phyloP scores from a whole-genome alignment of 1,140 invertebrate species.

The Brachionus asplanchnoidis region DNA sequence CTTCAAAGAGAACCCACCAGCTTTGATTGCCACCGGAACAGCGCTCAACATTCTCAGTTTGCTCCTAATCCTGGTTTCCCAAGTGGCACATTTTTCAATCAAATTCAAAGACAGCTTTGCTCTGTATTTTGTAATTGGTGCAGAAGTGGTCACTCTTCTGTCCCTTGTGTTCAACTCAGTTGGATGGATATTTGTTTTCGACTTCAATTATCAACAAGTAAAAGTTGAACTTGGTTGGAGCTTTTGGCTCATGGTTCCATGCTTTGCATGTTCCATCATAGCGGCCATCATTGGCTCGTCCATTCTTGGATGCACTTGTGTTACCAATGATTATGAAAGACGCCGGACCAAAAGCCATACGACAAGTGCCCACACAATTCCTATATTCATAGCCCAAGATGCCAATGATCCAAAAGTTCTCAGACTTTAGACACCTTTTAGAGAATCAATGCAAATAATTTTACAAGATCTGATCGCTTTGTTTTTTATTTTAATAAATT shows the following conservation, averaged over 20 bases:
- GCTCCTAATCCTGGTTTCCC: slow-evolving; percentile 1
- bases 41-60: slow-evolving; percentile 20
- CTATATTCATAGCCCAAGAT: slow-evolving; percentile 3
- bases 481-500: not conserved
- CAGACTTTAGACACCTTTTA: not conserved
- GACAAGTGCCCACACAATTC: not conserved
- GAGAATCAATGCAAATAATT: not conserved
- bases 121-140: slow-evolving; percentile 40
- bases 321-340: slow-evolving; percentile 16
- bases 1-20: slow-evolving; percentile 32
- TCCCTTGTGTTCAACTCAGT: slow-evolving; percentile 18
- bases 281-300: slow-evolving; percentile 4
- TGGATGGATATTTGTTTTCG: slow-evolving; percentile 33
- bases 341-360: not conserved
- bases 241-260: slow-evolving; percentile 19
- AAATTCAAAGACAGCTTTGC: slow-evolving; percentile 33
- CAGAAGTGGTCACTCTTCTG: not conserved
- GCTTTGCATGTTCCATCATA: not conserved
- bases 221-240: not conserved
- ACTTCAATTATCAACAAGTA: not conserved
- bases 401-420: not conserved
- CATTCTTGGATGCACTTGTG: slow-evolving; percentile 36
- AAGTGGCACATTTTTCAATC: slow-evolving; percentile 1
- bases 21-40: slow-evolving; percentile 34
- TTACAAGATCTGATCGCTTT: not conserved